Evolutionary conservation across 1,140 invertebrate species (phyloP).

Genomic region (Diorhabda sublineata): DNA sequence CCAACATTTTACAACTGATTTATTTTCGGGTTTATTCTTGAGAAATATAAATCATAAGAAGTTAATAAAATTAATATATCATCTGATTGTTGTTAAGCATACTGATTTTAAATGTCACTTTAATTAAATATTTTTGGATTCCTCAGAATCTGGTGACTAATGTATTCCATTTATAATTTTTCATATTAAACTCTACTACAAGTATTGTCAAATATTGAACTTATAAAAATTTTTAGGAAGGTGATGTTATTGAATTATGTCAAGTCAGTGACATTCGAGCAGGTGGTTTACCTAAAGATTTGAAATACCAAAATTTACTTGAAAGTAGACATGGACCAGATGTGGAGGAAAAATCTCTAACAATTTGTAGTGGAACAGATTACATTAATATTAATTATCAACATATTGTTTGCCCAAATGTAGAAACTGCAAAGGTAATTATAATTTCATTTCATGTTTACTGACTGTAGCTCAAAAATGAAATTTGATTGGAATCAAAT

Average conservation of each 20-base stretch:
- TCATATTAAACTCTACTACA: no score
- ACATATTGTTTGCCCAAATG: conserved; percentile 90
- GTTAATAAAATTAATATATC: no score
- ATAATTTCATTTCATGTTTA: background rate
- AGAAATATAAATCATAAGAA: no score
- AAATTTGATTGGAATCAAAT: background rate
- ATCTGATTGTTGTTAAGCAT: no score
- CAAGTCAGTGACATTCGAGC: conserved; percentile 95
- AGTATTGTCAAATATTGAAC: background rate
- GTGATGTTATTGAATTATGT: conserved; percentile 92
- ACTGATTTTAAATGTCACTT: no score
- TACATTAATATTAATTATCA: conserved; percentile 99
- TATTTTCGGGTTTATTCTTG: no score
- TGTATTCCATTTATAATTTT: no score
- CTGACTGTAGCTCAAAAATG: background rate
- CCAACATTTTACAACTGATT: no score
- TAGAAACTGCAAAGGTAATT: conserved; percentile 84
- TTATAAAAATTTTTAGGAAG: conserved; percentile 67
- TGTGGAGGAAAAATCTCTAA: conserved; percentile 92
- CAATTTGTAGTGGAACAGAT: conserved; percentile 97
- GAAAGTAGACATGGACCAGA: conserved; percentile 69
- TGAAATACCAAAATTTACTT: conserved; percentile 76
- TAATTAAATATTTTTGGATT: no score
- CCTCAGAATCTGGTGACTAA: no score
- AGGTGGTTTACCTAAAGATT: conserved; percentile 86